Percentiles rank a stretch among this genome's conserved stretches.
Conservation (phyloP, 2,113 vertebrate species). For the Podarcis cretensis region DNA sequence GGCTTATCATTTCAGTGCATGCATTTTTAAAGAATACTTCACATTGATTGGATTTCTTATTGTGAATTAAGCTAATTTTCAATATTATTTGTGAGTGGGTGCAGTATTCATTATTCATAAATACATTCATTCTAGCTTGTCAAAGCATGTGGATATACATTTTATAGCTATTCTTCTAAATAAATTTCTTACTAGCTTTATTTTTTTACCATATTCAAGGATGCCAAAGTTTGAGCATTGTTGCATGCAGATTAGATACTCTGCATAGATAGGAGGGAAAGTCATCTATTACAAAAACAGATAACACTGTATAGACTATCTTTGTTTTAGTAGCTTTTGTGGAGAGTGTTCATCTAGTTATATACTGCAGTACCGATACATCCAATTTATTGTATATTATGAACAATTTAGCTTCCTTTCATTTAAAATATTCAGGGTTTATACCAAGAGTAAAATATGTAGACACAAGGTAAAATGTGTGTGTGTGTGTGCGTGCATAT, state of each 20-base stretch:
- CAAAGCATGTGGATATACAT: slow-evolving; percentile 47
- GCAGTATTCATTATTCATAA: slow-evolving; percentile 33
- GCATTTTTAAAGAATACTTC: slow-evolving; percentile 4
- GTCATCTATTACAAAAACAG: slow-evolving; percentile 27
- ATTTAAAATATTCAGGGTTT: slow-evolving; percentile 71
- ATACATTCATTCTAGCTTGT: slow-evolving; percentile 45
- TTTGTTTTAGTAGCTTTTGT: slow-evolving; percentile 42
- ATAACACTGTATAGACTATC: not conserved
- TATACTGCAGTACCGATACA: slow-evolving; percentile 36
- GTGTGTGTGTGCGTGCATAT: not conserved
- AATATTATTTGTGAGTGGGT: slow-evolving; percentile 49
- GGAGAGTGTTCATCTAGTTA: slow-evolving; percentile 52
- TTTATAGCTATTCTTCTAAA: slow-evolving; percentile 51
- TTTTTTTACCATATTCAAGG: slow-evolving; percentile 14
- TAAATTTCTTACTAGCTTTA: slow-evolving; percentile 49
- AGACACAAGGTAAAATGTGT: slow-evolving; percentile 71
- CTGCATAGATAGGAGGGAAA: slow-evolving; percentile 24
- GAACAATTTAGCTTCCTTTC: slow-evolving; percentile 62
- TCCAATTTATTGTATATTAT: slow-evolving; percentile 59
- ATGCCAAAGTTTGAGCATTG: slow-evolving; percentile 37
- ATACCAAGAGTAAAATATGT: slow-evolving; percentile 55
- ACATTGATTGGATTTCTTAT: slow-evolving; percentile 58
- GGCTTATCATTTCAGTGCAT: not conserved
- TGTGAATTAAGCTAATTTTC: slow-evolving; percentile 59
- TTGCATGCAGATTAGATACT: not conserved